Percentiles rank a stretch among this genome's conserved stretches.
Evolutionary conservation across 2,888 invertebrate genomes (phyloP).

Genomic region (Nephrotoma appendiculata): DNA sequence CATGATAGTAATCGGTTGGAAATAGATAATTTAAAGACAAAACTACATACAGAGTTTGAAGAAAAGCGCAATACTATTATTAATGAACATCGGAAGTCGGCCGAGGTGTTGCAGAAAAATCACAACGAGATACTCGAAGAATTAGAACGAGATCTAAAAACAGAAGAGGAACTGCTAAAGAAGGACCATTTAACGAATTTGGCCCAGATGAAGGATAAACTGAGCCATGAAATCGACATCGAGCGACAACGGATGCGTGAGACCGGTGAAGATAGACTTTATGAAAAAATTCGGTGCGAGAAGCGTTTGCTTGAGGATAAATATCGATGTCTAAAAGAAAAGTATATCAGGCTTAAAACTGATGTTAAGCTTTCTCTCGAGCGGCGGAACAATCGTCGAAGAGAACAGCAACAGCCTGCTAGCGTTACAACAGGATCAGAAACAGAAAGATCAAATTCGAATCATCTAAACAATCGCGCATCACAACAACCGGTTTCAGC

Average conservation of each 20-base stretch:
- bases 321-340: constrained; percentile 66
- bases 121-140: constrained; percentile 29
- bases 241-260: constrained; percentile 32
- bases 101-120: constrained; percentile 28
- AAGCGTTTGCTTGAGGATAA: constrained; percentile 61
- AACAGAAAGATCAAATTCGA: constrained; percentile 64
- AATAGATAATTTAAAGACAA: constrained; percentile 26
- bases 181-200: constrained; percentile 53
- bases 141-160: constrained; percentile 28
- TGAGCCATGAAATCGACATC: constrained; percentile 40
- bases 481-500: constrained; percentile 19
- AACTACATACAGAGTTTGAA: constrained; percentile 33
- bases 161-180: constrained; percentile 50
- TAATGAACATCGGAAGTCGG: constrained; percentile 34
- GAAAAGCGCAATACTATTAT: constrained; percentile 37
- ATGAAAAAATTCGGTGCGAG: constrained; percentile 52
- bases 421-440: constrained; percentile 56
- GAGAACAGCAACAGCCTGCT: constrained; percentile 33
- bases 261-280: constrained; percentile 34
- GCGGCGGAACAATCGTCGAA: constrained; percentile 50
- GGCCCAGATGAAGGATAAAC: constrained; percentile 44
- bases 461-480: constrained; percentile 35
- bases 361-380: constrained; percentile 67
- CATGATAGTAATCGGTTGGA: constrained; percentile 33
- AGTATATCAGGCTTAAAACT: constrained; percentile 63